A percentile compares a stretch with the other conserved stretches of the same genome.
These are phyloP conservation scores for Neolamprologus longior DNA, from an alignment of 2,113 vertebrate genomes.

Conservation along the genomic window DNA sequence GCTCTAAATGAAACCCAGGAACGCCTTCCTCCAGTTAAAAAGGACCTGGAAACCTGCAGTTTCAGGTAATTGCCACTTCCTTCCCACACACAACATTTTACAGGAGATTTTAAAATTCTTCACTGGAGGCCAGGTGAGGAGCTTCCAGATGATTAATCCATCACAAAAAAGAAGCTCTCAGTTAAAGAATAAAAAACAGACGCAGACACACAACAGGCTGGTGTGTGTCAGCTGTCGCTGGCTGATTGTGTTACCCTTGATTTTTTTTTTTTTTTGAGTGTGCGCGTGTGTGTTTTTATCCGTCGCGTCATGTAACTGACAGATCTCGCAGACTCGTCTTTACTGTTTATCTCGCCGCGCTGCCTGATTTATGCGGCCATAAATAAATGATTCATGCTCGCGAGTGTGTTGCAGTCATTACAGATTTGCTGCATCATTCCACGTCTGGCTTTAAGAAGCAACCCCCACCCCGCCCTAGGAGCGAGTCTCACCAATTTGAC, in stretches of 20 bases:
- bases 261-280: neutral
- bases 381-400: slow-evolving; percentile 44
- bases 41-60: neutral
- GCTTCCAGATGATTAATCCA: neutral
- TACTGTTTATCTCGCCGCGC: neutral
- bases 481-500: slow-evolving; percentile 1
- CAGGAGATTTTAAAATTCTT: neutral
- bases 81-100: neutral
- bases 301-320: slow-evolving; percentile 17
- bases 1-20: neutral
- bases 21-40: neutral
- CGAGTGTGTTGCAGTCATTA: slow-evolving; percentile 39
- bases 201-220: neutral
- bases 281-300: neutral
- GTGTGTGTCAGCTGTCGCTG: neutral
- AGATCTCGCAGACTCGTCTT: slow-evolving; percentile 17
- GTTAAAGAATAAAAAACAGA: neutral
- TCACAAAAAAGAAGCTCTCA: neutral
- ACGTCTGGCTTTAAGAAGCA: slow-evolving; percentile 32
- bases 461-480: neutral
- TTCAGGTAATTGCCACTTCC: neutral
- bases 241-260: neutral
- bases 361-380: slow-evolving; percentile 26
- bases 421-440: slow-evolving; percentile 57
- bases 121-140: neutral